These are phyloP conservation scores for Apostichopus californicus DNA, from an alignment of 35 echinoderm and acorn worm species.

Conservation along the genomic window DNA sequence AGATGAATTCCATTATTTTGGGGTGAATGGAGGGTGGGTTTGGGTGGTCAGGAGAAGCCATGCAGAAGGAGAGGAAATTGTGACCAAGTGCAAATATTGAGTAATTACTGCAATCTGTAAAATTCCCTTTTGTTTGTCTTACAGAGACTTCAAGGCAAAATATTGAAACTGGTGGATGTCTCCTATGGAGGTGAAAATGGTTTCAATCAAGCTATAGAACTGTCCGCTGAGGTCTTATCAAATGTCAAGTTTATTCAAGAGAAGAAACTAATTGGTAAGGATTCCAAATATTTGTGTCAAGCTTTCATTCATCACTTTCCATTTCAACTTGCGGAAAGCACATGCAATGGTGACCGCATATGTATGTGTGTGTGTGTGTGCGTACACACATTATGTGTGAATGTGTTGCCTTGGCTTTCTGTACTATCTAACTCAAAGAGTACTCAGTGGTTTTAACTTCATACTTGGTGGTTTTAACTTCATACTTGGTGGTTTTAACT, in stretches of 20 bases:
- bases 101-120: background rate
- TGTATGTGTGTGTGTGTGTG: no score
- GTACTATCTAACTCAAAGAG: no score
- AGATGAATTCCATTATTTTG: no score
- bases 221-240: constrained; percentile 89
- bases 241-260: constrained; percentile 99
- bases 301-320: no score
- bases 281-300: background rate
- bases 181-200: constrained; percentile 99
- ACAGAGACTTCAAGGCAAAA: constrained; percentile 91
- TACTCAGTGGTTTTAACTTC: background rate
- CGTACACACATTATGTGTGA: background rate
- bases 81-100: background rate
- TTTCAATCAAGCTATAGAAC: constrained; percentile 98
- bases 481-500: background rate
- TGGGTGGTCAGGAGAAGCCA: background rate
- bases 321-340: no score
- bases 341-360: no score
- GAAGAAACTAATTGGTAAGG: constrained; percentile 96
- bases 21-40: background rate
- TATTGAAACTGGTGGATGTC: constrained; percentile 94
- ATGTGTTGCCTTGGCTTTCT: background rate
- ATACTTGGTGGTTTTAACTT: background rate
- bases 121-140: constrained; percentile 18
- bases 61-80: background rate